These are phyloP conservation scores for Sebastes jordani DNA, from an alignment of 2,797 vertebrate species.

Conservation along the genomic window DNA sequence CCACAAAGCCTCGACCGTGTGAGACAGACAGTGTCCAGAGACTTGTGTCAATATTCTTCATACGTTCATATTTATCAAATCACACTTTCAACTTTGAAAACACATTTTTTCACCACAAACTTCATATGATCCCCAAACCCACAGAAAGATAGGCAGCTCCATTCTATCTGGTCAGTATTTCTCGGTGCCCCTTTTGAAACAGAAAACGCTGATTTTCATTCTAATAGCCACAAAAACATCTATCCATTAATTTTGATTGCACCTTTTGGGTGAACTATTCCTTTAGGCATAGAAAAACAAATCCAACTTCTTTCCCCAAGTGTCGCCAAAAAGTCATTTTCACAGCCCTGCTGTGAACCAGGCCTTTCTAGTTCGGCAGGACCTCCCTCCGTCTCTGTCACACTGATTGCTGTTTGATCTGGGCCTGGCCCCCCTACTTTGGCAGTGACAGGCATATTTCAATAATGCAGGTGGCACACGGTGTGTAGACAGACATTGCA, in stretches of 20 bases:
- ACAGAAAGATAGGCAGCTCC: background rate
- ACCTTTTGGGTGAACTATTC: background rate
- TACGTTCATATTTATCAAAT: no score
- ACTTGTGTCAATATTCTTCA: no score
- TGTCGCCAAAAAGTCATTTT: constrained; percentile 32
- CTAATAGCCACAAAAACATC: background rate
- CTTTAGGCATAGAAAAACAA: background rate
- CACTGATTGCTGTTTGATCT: constrained; percentile 45
- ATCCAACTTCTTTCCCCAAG: constrained; percentile 6
- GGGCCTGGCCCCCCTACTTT: constrained; percentile 12
- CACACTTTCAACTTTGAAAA: no score
- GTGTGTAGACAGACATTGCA: constrained; percentile 2
- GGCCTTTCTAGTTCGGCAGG: constrained; percentile 32
- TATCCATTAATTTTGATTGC: background rate
- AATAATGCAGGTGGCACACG: constrained; percentile 45
- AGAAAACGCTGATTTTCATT: background rate
- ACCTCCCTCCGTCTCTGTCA: constrained; percentile 34
- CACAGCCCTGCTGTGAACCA: constrained; percentile 18
- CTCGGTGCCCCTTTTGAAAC: background rate
- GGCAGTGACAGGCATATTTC: constrained; percentile 42
- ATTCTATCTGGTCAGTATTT: background rate
- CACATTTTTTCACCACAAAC: no score
- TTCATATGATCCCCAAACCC: no score
- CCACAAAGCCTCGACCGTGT: no score
- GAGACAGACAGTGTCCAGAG: no score